phyloP scores from a whole-genome alignment of 53 echinoderm and acorn worm species.

The Echinometra lucunter region DNA sequence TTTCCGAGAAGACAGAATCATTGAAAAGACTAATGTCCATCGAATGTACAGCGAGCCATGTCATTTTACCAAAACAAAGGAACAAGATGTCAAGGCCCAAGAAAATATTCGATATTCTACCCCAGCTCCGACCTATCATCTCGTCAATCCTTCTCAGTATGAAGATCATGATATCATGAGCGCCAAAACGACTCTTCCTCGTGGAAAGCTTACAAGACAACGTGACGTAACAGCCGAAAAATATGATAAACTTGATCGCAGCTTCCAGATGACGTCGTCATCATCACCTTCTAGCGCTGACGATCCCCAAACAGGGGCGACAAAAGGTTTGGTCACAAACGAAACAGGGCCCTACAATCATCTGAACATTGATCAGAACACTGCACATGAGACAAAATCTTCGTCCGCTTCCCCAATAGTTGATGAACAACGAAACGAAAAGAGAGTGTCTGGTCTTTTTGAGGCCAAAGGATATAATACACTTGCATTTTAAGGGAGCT shows the following conservation, averaged over 20 bases:
- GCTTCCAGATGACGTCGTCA: not conserved
- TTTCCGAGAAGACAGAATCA: not conserved
- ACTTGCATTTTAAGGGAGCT: not conserved
- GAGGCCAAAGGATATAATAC: constrained; percentile 34
- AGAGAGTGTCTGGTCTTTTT: not conserved
- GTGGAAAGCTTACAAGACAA: not conserved
- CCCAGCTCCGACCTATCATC: not conserved
- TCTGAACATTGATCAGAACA: not conserved
- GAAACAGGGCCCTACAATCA: not conserved
- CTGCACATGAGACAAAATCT: not conserved
- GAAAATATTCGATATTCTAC: constrained; percentile 33
- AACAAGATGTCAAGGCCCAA: not conserved
- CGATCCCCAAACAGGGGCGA: not conserved
- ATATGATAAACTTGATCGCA: constrained; percentile 26
- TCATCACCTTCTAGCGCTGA: not conserved
- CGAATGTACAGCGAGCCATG: constrained; percentile 34
- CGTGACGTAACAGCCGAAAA: not conserved
- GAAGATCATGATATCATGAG: not conserved
- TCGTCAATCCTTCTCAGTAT: constrained; percentile 2
- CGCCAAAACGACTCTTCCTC: not conserved
- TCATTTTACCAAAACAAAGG: constrained; percentile 24
- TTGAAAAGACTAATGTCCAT: not conserved
- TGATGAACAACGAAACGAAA: not conserved
- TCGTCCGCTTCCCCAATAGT: not conserved
- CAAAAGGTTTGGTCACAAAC: not conserved